phyloP scores from a whole-genome alignment of 2,113 vertebrate species.

The Catharus bicknelli region DNA sequence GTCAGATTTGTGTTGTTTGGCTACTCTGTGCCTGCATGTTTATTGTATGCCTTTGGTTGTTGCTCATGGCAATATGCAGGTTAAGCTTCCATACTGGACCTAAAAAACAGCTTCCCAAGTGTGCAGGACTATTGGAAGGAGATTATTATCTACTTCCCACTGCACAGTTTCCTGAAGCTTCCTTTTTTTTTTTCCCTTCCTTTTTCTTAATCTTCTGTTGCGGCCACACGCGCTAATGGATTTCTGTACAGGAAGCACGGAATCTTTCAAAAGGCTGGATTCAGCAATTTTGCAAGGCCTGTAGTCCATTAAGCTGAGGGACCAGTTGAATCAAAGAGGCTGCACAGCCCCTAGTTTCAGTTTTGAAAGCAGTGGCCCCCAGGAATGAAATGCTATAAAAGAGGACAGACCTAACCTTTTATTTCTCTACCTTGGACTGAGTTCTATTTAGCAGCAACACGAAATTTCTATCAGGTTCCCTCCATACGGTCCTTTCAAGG shows the following conservation, averaged over 20 bases:
- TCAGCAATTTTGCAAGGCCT: slow-evolving; percentile 49
- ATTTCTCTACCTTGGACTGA: slow-evolving; percentile 71
- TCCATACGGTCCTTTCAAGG: slow-evolving; percentile 71
- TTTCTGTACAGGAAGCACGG: slow-evolving; percentile 42
- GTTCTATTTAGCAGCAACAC: slow-evolving; percentile 60
- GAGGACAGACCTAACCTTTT: slow-evolving; percentile 62
- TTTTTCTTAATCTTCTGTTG: neutral
- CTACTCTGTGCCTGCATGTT: neutral
- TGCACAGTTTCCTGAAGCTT: neutral
- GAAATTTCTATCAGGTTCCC: slow-evolving; percentile 72
- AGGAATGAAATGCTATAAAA: slow-evolving; percentile 56
- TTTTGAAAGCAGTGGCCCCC: slow-evolving; percentile 65
- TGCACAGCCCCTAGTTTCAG: slow-evolving; percentile 16
- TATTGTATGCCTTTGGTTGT: neutral
- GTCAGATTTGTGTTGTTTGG: neutral
- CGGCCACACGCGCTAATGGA: neutral
- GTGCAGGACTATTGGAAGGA: neutral
- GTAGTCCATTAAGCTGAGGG: slow-evolving; percentile 57
- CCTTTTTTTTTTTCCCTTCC: neutral
- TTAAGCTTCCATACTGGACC: neutral
- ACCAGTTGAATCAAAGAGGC: slow-evolving; percentile 54
- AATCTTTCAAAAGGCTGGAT: slow-evolving; percentile 49
- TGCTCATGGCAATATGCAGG: neutral
- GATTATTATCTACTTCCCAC: neutral
- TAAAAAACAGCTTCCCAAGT: neutral